Evolutionary conservation across 2,113 vertebrate genomes (phyloP), one percentile per base, ranked within the genome.

Genomic region (Cheilinus undulatus): DNA sequence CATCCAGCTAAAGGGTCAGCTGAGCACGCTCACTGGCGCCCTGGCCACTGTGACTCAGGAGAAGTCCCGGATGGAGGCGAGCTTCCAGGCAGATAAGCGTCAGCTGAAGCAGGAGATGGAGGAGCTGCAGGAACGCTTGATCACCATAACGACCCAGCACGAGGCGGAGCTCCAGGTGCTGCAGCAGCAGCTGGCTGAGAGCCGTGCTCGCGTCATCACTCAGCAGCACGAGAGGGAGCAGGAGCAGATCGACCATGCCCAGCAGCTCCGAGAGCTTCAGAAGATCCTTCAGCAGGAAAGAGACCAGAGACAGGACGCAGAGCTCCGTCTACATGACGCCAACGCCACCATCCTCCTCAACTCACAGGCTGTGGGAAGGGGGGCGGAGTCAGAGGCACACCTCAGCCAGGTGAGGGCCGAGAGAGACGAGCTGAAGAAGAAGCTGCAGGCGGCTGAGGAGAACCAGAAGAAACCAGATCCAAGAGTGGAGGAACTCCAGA

Each of bases 11-110:
- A 95, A 92, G 85, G 91, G 88, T 0, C 97, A 97, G 62, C 86
- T 99, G 88, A 93, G 93, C 80, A 98, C 97, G 5, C 84, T 99
- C 86, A 97, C 97, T 14, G 88, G 88, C 5, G 94, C 97, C 0
- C 86, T 99, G 86, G 90, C 97, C 4, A 99, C 97, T 0, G 95
- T 99, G 38, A 95, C 96, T 0, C 97, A 95, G 87, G 97, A 99
- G 86, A 99, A 99, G 80, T 98, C 97, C 1, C 94, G 97, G 23
- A 97, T 98, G 97, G 97, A 99, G 74, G 97, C 97, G 1, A 96
- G 93, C 0, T 99, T 97, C 82, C 94, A 95, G 88, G 96, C 95
- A 0, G 97, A 99, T 90, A 96, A 95, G 88, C 94, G 92, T 14
- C 95, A 94, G 88, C 93, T 95, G 90, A 96, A 95, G 84, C 97